Percentiles rank a stretch among this genome's conserved stretches.
Evolutionary conservation across 2,113 vertebrate genomes (phyloP).

Genomic region (Sylvia atricapilla): DNA sequence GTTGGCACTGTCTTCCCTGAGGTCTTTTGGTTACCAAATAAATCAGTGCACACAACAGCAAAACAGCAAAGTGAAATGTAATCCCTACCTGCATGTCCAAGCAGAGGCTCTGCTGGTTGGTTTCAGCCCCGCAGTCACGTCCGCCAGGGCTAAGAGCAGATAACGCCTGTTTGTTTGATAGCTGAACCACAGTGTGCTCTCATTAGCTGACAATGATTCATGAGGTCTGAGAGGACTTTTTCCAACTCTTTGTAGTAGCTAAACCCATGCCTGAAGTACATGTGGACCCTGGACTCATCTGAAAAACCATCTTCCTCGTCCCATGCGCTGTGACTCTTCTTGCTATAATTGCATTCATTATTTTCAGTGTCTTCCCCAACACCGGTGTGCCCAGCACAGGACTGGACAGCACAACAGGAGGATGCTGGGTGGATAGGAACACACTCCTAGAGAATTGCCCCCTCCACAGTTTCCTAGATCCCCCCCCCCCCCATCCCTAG

Average conservation of each 20-base stretch:
- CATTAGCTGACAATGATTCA: slow-evolving; percentile 35
- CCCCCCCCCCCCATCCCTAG: too few relatives aligned
- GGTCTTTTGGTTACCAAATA: neutral
- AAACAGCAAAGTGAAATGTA: neutral
- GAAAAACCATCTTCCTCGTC: neutral
- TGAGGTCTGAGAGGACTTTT: slow-evolving; percentile 5
- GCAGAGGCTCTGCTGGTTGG: neutral
- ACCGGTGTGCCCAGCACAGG: neutral
- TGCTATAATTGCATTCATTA: neutral
- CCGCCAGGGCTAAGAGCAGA: neutral
- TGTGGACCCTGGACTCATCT: neutral
- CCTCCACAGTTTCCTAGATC: too few relatives aligned
- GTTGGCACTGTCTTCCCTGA: neutral
- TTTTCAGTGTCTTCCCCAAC: neutral
- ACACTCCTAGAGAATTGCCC: neutral
- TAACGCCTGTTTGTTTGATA: slow-evolving; percentile 21
- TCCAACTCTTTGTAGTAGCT: neutral
- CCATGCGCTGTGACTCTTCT: neutral
- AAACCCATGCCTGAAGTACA: neutral
- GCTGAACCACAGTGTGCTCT: neutral
- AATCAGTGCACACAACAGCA: neutral
- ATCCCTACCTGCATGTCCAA: neutral
- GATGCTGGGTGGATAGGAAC: neutral
- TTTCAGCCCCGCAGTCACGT: neutral
- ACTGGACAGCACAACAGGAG: neutral